A percentile compares a stretch with the other conserved stretches of the same genome.
phyloP scores from a whole-genome alignment of 30 jellyfish, hydroid and myxozoan genomes.

The Rhopilema esculentum region DNA sequence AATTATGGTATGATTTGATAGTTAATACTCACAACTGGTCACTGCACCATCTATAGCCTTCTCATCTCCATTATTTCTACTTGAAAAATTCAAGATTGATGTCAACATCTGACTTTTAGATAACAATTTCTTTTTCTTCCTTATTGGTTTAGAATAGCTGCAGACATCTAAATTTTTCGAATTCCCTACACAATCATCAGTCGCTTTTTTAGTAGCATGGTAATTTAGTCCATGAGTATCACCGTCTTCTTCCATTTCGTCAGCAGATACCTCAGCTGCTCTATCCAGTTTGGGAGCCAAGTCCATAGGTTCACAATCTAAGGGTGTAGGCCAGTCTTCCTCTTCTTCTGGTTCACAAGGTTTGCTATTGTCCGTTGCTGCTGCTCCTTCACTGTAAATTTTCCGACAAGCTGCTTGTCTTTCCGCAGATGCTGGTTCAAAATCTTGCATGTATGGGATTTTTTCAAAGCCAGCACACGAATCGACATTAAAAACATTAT shows the following conservation, averaged over 20 bases:
- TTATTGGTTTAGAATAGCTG: neutral
- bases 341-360: neutral
- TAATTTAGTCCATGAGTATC: too few species aligned
- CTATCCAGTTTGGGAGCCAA: neutral
- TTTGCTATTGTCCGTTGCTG: neutral
- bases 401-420: neutral
- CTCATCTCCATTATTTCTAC: neutral
- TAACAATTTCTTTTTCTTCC: slow-evolving; percentile 1
- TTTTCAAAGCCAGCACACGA: neutral
- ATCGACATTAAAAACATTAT: neutral
- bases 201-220: too few species aligned
- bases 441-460: neutral
- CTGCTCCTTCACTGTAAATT: neutral
- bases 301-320: neutral
- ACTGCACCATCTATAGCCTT: neutral
- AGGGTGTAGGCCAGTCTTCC: neutral
- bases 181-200: neutral
- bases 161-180: neutral
- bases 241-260: neutral
- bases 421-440: neutral
- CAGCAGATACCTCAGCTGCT: neutral
- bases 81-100: neutral
- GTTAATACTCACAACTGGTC: neutral
- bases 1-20: neutral
- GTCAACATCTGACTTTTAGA: slow-evolving; percentile 13